These are phyloP conservation scores for Nesogale talazaci DNA, from an alignment of 2,113 vertebrate species.

Conservation along the genomic window DNA sequence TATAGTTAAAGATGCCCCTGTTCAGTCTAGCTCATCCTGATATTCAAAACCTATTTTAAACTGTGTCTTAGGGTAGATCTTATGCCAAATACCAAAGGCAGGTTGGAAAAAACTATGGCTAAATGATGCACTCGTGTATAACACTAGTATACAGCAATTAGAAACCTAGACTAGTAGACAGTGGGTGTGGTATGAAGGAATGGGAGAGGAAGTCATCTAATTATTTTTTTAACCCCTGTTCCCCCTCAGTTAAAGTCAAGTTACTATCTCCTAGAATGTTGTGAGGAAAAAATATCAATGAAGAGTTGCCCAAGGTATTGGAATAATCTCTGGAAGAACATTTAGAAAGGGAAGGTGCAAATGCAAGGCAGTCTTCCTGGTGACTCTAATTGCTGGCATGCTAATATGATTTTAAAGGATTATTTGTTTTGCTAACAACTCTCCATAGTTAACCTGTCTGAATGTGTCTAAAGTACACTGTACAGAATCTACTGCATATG, in stretches of 20 bases:
- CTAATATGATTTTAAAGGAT: conserved; percentile 54
- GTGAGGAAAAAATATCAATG: conserved; percentile 31
- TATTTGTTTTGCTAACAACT: conserved; percentile 47
- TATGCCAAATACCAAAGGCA: neutral
- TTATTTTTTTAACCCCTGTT: neutral
- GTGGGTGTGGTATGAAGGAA: neutral
- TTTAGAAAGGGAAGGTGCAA: neutral
- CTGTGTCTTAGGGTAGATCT: conserved; percentile 24
- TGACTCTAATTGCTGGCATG: conserved; percentile 22
- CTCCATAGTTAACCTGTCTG: conserved; percentile 34
- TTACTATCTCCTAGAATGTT: conserved; percentile 34
- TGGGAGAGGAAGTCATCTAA: conserved; percentile 6
- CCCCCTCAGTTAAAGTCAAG: conserved; percentile 25
- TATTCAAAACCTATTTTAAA: conserved; percentile 13
- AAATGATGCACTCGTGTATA: neutral
- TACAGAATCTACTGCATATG: neutral
- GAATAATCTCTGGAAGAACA: neutral
- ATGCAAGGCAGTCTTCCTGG: neutral
- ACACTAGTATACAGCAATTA: neutral
- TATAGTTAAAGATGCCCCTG: conserved; percentile 1
- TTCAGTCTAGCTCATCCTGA: conserved; percentile 1
- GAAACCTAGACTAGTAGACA: neutral
- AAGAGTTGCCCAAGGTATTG: conserved; percentile 13
- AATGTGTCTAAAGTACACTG: conserved; percentile 25
- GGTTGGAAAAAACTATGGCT: conserved; percentile 2